phyloP scores from a whole-genome alignment of 2,113 vertebrate genomes.

The Chloropsis cyanopogon region DNA sequence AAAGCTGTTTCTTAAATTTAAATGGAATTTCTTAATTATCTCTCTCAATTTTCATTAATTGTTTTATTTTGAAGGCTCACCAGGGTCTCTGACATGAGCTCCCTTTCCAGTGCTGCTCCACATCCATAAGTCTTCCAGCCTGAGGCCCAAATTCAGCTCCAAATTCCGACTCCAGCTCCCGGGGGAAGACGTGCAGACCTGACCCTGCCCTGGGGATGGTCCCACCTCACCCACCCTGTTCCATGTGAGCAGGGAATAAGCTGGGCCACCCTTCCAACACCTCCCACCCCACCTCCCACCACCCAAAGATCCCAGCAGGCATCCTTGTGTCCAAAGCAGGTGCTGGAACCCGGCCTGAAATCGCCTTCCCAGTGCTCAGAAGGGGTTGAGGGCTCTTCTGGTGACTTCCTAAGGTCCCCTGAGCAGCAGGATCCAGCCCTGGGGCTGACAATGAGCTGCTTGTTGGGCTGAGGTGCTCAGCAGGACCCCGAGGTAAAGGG shows the following conservation, averaged over 20 bases:
- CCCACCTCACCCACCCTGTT: background rate
- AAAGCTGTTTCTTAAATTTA: background rate
- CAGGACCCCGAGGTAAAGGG: conserved; percentile 31
- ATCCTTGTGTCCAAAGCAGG: fast-evolving
- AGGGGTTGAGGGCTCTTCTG: background rate
- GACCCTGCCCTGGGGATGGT: background rate
- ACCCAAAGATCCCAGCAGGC: background rate
- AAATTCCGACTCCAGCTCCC: background rate
- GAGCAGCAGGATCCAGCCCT: background rate
- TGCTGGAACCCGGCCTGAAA: background rate
- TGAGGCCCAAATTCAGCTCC: background rate
- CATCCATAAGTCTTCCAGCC: background rate
- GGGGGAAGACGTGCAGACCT: background rate
- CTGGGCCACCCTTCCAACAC: background rate
- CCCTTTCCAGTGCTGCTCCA: background rate
- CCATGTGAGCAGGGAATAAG: background rate
- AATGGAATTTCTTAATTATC: background rate
- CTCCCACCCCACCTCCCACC: background rate
- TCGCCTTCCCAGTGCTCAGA: fast-evolving
- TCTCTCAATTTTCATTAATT: background rate
- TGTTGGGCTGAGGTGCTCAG: background rate
- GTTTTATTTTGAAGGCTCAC: background rate
- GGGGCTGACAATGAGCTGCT: conserved; percentile 30
- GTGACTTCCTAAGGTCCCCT: background rate
- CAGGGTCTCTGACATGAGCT: background rate